A percentile compares a stretch with the other conserved stretches of the same genome.
Conservation (phyloP, 2,888 invertebrate genomes). For the Polyploca ridens region DNA sequence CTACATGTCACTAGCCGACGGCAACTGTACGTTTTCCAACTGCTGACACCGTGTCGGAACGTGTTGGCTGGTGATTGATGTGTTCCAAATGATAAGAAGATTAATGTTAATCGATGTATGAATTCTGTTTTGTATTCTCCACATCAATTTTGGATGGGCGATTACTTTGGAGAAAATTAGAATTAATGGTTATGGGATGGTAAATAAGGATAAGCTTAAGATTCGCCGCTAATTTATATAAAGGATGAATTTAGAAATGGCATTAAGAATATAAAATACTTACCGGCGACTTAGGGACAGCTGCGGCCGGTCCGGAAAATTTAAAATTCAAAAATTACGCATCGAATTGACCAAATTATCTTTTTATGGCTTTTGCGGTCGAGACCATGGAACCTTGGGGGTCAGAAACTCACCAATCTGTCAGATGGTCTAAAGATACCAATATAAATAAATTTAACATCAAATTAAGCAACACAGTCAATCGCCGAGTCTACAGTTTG, state of each 20-base stretch:
- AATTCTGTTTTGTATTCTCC: constrained; percentile 8
- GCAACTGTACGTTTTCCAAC: constrained; percentile 30
- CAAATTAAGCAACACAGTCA: constrained; percentile 35
- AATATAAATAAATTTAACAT: constrained; percentile 17
- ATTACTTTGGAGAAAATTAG: constrained; percentile 1
- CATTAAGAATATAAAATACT: no score
- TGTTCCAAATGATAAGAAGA: constrained; percentile 7
- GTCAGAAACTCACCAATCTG: no score
- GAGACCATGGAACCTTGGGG: no score
- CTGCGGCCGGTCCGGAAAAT: no score
- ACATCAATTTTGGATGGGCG: constrained; percentile 4
- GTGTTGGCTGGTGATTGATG: constrained; percentile 4
- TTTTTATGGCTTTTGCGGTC: no score
- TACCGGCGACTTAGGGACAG: no score
- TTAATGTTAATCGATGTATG: constrained; percentile 9
- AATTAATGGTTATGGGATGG: neutral
- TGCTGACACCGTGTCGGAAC: constrained; percentile 29
- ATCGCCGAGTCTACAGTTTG: constrained; percentile 36
- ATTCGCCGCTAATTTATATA: neutral
- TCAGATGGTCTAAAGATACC: neutral
- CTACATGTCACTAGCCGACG: constrained; percentile 29
- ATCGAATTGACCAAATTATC: no score
- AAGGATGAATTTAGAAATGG: neutral
- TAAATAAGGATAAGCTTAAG: neutral
- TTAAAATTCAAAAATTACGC: no score